Evolutionary conservation across 2,797 vertebrate genomes (phyloP), one percentile per base, ranked within the genome.

Genomic region (Rhabdophis nuchalis): DNA sequence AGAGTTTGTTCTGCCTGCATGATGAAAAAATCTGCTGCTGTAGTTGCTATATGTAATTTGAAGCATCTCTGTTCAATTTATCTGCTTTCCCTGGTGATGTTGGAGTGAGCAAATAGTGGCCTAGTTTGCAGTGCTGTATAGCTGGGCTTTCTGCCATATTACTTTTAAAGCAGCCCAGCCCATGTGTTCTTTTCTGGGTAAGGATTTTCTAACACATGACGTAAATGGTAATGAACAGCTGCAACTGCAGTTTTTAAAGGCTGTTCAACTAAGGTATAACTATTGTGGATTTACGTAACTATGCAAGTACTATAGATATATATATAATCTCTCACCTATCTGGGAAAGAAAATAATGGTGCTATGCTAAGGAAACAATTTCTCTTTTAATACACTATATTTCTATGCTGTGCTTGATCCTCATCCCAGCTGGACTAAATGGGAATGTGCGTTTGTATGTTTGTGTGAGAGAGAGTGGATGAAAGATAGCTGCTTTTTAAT

Each of bases 41-140:
- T 56, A 54, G 20, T 46, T 85, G 32, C 25, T 95, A 50, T 61
- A 90, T 54, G n/a, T 85, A 86, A 36, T 92, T 90, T 86, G 92
- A 90, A 94, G 89, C 27, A 56, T 96, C 94, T 96, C 85, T 85
- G 68, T 93, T 93, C 60, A 61, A 95, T 89, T 95, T 86, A 96
- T 87, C 93, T 95, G 6, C 56, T 96, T 94, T 41, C 89, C 88
- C 36, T 86, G 91, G 92, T 0, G 29, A 88, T 93, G 96, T 95
- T 96, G 96, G 90, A 96, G 90, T 94, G 86, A 91, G 90, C 88
- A 86, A 92, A 95, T 94, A 92, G 93, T 95, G 96, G 88, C 96
- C 96, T 97, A 92, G 90, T 97, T 97, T 96, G 50, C 89, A 89
- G 53, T 92, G 13, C 86, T 89, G 54, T 95, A 87, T 92, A 87